These are phyloP conservation scores for Aphaenogaster ashmeadi DNA, from an alignment of 1,140 invertebrate genomes.

Conservation along the genomic window DNA sequence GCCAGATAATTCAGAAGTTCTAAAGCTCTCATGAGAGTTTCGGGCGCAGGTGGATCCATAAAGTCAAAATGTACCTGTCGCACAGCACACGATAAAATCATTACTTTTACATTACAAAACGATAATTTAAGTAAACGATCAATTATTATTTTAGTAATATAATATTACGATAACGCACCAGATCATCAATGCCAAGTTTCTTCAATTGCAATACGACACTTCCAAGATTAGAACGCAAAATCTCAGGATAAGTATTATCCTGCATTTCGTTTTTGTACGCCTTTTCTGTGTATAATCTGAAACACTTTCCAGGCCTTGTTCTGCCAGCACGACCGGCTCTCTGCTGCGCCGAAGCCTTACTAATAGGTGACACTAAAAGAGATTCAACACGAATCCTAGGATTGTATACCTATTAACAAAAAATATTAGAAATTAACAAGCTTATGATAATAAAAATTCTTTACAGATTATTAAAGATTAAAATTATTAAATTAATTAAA, in stretches of 20 bases:
- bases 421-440: conserved; percentile 44
- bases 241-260: conserved; percentile 99
- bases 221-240: conserved; percentile 98
- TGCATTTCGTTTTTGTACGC: conserved; percentile 99
- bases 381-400: conserved; percentile 99
- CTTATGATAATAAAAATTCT: conserved; percentile 7
- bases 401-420: conserved; percentile 93
- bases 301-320: conserved; percentile 99
- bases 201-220: conserved; percentile 99
- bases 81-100: background rate
- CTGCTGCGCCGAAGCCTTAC: conserved; percentile 99
- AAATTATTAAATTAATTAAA: conserved; percentile 13
- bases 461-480: background rate
- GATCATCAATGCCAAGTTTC: conserved; percentile 99
- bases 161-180: conserved; percentile 91
- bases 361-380: conserved; percentile 98
- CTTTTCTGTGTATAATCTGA: conserved; percentile 99
- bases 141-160: conserved; percentile 25
- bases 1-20: conserved; percentile 99
- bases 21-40: conserved; percentile 99
- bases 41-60: conserved; percentile 99
- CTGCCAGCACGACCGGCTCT: conserved; percentile 98
- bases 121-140: background rate
- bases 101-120: background rate
- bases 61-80: conserved; percentile 98